phyloP scores from a whole-genome alignment of 2,113 vertebrate genomes.

The Narcine bancroftii region DNA sequence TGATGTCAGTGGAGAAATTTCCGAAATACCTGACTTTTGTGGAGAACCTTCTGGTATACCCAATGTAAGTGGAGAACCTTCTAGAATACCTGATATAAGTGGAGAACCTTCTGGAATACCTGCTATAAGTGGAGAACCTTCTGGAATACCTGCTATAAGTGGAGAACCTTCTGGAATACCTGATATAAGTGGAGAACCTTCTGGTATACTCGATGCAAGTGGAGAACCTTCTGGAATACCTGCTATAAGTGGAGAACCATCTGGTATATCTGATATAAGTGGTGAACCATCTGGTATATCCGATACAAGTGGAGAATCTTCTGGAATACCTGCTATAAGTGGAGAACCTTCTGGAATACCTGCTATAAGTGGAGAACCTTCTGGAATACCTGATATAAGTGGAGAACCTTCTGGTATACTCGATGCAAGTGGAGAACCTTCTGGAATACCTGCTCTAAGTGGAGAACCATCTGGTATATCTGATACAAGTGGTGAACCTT shows the following conservation, averaged over 20 bases:
- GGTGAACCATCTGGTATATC: slow-evolving; percentile 49
- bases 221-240: slow-evolving; percentile 40
- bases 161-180: background rate
- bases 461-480: slow-evolving; percentile 47
- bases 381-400: background rate
- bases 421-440: background rate
- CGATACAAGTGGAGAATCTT: slow-evolving; percentile 48
- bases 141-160: background rate
- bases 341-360: slow-evolving; percentile 47
- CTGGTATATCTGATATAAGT: slow-evolving; percentile 25
- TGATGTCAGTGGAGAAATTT: background rate
- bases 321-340: background rate
- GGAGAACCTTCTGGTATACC: background rate
- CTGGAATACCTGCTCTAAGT: background rate
- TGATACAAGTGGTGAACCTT: slow-evolving; percentile 52
- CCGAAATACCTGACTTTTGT: background rate
- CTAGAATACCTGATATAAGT: background rate
- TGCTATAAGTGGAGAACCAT: slow-evolving; percentile 46
- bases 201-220: background rate
- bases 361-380: background rate
- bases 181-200: slow-evolving; percentile 41
- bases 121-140: background rate
- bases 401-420: background rate
- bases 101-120: background rate
- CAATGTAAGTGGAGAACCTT: background rate